Evolutionary conservation across 53 echinoderm and acorn worm species (phyloP).

Genomic region (Zoroaster sp.): DNA sequence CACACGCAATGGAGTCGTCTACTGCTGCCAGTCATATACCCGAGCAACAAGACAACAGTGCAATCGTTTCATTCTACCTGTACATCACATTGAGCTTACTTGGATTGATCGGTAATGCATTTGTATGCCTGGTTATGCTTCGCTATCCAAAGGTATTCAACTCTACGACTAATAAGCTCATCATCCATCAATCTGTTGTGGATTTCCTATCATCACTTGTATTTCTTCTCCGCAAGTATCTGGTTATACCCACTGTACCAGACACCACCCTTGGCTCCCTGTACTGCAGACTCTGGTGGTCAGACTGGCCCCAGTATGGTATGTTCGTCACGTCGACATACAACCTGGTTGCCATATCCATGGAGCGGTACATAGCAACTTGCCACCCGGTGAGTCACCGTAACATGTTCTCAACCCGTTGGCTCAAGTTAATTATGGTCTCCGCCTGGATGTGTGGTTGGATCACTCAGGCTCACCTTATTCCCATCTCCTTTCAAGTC

Average conservation of each 20-base stretch:
- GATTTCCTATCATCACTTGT: constrained; percentile 14
- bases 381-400: not conserved
- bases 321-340: not conserved
- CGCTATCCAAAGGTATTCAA: not conserved
- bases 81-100: not conserved
- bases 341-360: not conserved
- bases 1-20: constrained; percentile 9
- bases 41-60: not conserved
- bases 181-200: constrained; percentile 7
- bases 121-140: constrained; percentile 23
- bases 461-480: not conserved
- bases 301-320: not conserved
- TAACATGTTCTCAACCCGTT: not conserved
- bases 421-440: not conserved
- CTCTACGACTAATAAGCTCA: constrained; percentile 13
- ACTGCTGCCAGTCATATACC: not conserved
- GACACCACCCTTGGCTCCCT: not conserved
- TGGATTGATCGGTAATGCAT: constrained; percentile 4
- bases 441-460: not conserved
- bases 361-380: not conserved
- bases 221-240: not conserved
- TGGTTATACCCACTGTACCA: not conserved
- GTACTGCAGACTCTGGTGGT: not conserved
- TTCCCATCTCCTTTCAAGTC: not conserved
- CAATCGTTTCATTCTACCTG: not conserved